Evolutionary conservation across 2,797 vertebrate genomes (phyloP).

Genomic region (Bufotes viridis): DNA sequence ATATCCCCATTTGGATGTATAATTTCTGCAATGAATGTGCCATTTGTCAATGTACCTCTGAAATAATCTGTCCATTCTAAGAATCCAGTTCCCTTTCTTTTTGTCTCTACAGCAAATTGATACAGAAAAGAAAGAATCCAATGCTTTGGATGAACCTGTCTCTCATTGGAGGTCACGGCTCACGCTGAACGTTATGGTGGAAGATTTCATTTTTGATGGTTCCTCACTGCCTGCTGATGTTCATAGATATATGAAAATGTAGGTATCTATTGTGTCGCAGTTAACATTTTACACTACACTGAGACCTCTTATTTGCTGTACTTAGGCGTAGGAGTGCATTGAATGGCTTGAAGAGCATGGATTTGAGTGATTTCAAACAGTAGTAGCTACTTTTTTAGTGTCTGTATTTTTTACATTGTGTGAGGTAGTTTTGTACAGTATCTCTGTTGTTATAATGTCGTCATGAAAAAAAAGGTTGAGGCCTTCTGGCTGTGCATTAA

Average conservation of each 20-base stretch:
- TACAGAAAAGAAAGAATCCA: constrained; percentile 71
- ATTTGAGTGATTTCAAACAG: too few relatives aligned
- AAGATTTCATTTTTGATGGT: constrained; percentile 90
- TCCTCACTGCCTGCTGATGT: constrained; percentile 91
- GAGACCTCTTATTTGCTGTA: not conserved
- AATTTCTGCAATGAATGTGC: too few relatives aligned
- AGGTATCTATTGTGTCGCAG: not conserved
- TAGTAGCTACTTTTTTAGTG: too few relatives aligned
- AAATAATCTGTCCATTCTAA: not conserved
- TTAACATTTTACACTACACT: too few relatives aligned
- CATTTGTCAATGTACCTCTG: too few relatives aligned
- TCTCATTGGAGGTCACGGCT: constrained; percentile 90
- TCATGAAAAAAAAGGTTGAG: too few relatives aligned
- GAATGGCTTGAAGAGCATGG: too few relatives aligned
- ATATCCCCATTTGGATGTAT: too few relatives aligned
- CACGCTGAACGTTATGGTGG: constrained; percentile 90
- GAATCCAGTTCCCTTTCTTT: not conserved
- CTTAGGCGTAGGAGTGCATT: not conserved
- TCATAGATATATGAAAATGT: constrained; percentile 92
- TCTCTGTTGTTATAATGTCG: too few relatives aligned
- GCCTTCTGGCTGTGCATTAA: too few relatives aligned
- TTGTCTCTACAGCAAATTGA: constrained; percentile 72
- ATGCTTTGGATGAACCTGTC: constrained; percentile 77
- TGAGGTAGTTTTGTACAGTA: too few relatives aligned
- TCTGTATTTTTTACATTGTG: too few relatives aligned